Evolutionary conservation across 37 sponge, comb jelly and placozoan species (phyloP), one percentile per base, ranked within the genome.

Genomic region (Theonella swinhoei): DNA sequence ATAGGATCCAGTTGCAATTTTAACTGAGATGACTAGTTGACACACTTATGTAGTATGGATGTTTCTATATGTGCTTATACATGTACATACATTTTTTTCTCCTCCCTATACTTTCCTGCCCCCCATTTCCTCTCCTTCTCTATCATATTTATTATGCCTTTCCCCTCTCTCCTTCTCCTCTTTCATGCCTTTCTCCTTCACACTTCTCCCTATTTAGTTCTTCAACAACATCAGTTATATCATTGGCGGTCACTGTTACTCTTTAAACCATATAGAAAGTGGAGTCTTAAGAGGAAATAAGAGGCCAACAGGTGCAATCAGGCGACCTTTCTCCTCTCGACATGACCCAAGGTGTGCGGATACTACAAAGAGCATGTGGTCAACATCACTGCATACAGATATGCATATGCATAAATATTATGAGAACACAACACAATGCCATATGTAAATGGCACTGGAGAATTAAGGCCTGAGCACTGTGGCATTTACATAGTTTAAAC

Each of bases 231-330:
- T 84, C 0, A 94, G 94, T 59, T 97, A 97, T 72, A 82, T 93
- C 58, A 93, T 97, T 81, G 95, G 95, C 33, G 98, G 98, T 0
- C 77, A 79, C 26, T 80, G 83, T 7, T 98, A 89, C 88, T 81
- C 89, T 31, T 87, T 98, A 34, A 96, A 98, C 42, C 97, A 98
- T 78, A 94, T 98, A 72, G 99, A 98, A 68, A 98, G 83, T 85
- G 99, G 99, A 9, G 87, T 98, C 2, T 76, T 98, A 74, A 54
- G 99, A 39, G 89, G 90, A 28, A 98, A 98, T 82, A 62, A 94
- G 62, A 89, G 83, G 39, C 93, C 95, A 63, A 79, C 96, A 25
- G 95, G 80, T 62, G 80, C 90, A 7, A 72, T 96, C 24, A 73
- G 79, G 54, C 34, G 80, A 3, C 99, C 99, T 25, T 98, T 98